Conservation (phyloP, 2,797 vertebrate species). For the Chelon auratus region DNA sequence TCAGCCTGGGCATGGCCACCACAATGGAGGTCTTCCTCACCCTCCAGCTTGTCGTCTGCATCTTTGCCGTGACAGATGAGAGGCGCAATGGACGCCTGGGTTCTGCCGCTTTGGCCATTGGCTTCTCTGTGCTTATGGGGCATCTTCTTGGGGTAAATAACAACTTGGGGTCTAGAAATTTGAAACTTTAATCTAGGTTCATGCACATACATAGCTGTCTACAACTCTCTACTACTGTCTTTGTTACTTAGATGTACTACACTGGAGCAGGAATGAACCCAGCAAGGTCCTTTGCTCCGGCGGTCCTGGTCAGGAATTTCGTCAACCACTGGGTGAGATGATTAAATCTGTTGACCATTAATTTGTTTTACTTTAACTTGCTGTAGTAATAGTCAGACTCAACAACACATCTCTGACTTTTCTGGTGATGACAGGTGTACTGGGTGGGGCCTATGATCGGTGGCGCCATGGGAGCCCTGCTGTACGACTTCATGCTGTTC, state of each 20-base stretch:
- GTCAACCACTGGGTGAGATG: slow-evolving; percentile 94
- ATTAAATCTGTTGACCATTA: not conserved
- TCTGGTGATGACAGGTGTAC: slow-evolving; percentile 84
- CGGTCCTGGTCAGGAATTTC: slow-evolving; percentile 93
- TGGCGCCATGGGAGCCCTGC: slow-evolving; percentile 88
- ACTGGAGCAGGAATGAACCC: slow-evolving; percentile 97
- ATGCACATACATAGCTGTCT: not conserved
- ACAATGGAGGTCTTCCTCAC: slow-evolving; percentile 95
- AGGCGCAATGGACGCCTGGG: slow-evolving; percentile 91
- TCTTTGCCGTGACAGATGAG: slow-evolving; percentile 94
- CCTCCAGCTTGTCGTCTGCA: slow-evolving; percentile 93
- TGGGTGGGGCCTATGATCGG: slow-evolving; percentile 97
- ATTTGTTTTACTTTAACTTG: not conserved
- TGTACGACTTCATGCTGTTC: slow-evolving; percentile 94
- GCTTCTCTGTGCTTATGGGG: slow-evolving; percentile 94
- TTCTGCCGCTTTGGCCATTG: slow-evolving; percentile 91
- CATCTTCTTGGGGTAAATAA: slow-evolving; percentile 93
- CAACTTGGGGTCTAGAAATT: not conserved
- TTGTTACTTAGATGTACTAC: slow-evolving; percentile 89
- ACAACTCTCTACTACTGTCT: slow-evolving; percentile 10
- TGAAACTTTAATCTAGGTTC: not conserved
- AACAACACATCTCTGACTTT: not conserved
- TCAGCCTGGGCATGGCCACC: slow-evolving; percentile 94
- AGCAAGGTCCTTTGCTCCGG: slow-evolving; percentile 95
- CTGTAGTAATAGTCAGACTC: not conserved